phyloP scores from a whole-genome alignment of 2,888 invertebrate species.

The Cacoxenus indagator region DNA sequence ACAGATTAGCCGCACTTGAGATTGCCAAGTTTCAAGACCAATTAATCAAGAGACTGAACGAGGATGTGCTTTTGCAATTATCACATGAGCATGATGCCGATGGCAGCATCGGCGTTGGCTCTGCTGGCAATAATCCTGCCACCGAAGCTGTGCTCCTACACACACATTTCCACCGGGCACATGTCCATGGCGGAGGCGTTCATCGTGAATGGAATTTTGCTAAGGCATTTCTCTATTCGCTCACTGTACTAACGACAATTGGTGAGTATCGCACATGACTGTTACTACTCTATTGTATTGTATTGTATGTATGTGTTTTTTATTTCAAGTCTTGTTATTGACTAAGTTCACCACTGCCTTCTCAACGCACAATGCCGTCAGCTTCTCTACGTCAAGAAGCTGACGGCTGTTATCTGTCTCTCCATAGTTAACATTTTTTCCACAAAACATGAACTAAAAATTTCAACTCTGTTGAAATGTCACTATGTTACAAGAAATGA shows the following conservation, averaged over 20 bases:
- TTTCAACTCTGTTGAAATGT: too few relatives aligned
- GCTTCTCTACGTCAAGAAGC: too few relatives aligned
- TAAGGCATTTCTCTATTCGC: slow-evolving; percentile 92
- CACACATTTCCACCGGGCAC: slow-evolving; percentile 70
- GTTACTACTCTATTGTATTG: background rate
- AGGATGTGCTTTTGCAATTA: slow-evolving; percentile 81
- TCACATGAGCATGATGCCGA: slow-evolving; percentile 71
- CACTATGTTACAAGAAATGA: too few relatives aligned
- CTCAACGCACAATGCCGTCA: too few relatives aligned
- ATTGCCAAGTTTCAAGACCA: slow-evolving; percentile 84
- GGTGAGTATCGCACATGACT: slow-evolving; percentile 74
- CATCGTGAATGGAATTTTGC: slow-evolving; percentile 86
- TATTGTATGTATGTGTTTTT: too few relatives aligned
- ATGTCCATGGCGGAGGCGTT: slow-evolving; percentile 45
- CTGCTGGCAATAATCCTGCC: slow-evolving; percentile 63
- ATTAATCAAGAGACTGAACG: slow-evolving; percentile 82
- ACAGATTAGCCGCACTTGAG: slow-evolving; percentile 71
- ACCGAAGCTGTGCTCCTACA: slow-evolving; percentile 69
- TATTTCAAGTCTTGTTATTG: too few relatives aligned
- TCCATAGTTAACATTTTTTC: too few relatives aligned
- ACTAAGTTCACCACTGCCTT: too few relatives aligned
- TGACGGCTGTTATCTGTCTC: too few relatives aligned
- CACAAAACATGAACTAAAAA: too few relatives aligned
- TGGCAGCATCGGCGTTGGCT: slow-evolving; percentile 19
- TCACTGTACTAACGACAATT: slow-evolving; percentile 93